Base-by-base conservation (phyloP, 2,113 vertebrate species). In the Xyrauchen texanus region DNA sequence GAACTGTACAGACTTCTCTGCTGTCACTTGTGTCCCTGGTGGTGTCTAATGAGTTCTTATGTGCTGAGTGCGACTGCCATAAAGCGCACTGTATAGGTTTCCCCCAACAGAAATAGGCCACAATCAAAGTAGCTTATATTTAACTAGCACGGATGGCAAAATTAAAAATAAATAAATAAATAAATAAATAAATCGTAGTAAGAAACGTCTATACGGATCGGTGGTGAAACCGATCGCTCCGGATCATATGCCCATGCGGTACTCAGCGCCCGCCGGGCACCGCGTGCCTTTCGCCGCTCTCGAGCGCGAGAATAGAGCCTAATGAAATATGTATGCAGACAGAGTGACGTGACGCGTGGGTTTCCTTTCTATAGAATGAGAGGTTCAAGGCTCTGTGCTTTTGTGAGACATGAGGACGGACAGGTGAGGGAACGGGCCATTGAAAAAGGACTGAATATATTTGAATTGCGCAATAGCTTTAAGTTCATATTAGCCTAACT, bases 331-430 rank as follows among this genome's bases (percentile, higher is more conserved):
- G 79, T 77, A 85, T 81, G 76, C 53, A 53, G 81, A 34, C 21
- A 34, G 21, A 57, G 76, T 84, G 90, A 91, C 88, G 89, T 84
- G 82, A 86, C 83, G 89, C 85, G 87, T 78, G 83, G 87, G 85
- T 90, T 91, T 88, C 90, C 90, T 89, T 87, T 89, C 83, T 83
- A 86, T 90, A 88, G 87, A 90, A 86, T 76, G 86, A 87, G 85
- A 88, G 87, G 89, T 86, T 89, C 88, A 86, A 78, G 21, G 21
- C 21, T 34, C 21, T 34, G 21, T 34, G 21, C 21, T 34, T 34
- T 34, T 34, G 1, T 34, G 21, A 34, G 21, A 34, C 21, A 34
- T 34, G 86, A 64, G 77, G 81, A 86, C 84, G 84, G 85, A 87
- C 67, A 86, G 87, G 83, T 83, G 70, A 79, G 58, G 72, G 16